These are phyloP conservation scores for Pycnonotus jocosus DNA, from an alignment of 2,113 vertebrate genomes.

Conservation along the genomic window DNA sequence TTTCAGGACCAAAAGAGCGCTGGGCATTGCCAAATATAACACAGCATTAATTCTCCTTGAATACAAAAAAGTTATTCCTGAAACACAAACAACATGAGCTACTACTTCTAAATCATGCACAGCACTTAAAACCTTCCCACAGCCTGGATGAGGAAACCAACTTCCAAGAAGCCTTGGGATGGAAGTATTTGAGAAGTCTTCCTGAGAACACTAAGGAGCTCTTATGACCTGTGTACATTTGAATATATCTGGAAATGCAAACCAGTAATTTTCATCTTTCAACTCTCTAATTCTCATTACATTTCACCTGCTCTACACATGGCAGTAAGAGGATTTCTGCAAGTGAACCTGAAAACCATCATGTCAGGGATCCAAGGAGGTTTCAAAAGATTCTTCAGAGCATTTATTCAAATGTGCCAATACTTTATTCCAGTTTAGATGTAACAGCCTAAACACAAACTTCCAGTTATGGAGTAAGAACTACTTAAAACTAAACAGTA, in stretches of 20 bases:
- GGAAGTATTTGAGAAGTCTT: neutral
- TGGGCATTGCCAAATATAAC: neutral
- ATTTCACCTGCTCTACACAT: neutral
- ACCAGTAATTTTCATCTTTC: neutral
- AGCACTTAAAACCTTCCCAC: neutral
- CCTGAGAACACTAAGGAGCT: neutral
- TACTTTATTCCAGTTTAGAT: constrained; percentile 14
- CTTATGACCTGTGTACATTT: neutral
- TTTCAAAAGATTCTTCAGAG: neutral
- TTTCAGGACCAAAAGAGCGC: neutral
- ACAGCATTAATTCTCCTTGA: neutral
- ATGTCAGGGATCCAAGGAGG: neutral
- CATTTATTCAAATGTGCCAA: constrained; percentile 7
- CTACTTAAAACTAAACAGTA: neutral
- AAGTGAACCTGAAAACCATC: neutral
- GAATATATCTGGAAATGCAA: neutral
- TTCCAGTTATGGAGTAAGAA: neutral
- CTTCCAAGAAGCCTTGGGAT: neutral
- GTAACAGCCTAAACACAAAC: neutral
- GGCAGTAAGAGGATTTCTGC: neutral
- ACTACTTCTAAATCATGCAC: neutral
- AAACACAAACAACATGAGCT: neutral
- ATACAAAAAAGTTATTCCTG: neutral
- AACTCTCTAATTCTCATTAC: neutral
- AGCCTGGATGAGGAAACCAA: neutral